phyloP scores from a whole-genome alignment of 2,113 vertebrate species.

The Oenanthe oenanthe region DNA sequence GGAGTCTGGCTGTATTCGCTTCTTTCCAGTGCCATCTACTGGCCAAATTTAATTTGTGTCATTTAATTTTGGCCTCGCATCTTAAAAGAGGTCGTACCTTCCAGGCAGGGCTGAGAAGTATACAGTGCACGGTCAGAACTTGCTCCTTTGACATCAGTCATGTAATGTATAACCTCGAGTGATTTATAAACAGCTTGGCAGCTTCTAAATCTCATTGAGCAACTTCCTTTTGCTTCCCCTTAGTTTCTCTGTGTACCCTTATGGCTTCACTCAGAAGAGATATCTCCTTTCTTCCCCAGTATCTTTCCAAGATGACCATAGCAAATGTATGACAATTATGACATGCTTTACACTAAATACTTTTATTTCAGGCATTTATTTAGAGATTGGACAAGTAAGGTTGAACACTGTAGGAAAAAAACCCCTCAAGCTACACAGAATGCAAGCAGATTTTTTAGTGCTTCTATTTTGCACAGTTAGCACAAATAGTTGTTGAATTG shows the following conservation, averaged over 20 bases:
- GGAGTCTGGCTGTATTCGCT: not conserved
- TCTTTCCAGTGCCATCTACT: conserved; percentile 60
- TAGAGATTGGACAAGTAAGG: not conserved
- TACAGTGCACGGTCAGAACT: not conserved
- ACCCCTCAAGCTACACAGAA: not conserved
- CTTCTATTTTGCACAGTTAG: not conserved
- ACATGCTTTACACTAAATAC: not conserved
- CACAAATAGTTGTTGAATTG: not conserved
- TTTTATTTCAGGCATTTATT: not conserved
- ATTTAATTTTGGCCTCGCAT: not conserved
- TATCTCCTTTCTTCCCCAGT: not conserved
- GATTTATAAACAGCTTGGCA: not conserved
- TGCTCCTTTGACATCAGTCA: not conserved
- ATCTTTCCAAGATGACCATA: not conserved
- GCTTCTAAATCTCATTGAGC: not conserved
- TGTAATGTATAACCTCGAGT: not conserved
- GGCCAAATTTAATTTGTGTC: not conserved
- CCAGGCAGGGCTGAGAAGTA: not conserved
- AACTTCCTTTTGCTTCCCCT: not conserved
- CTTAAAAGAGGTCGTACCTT: not conserved
- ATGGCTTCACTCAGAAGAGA: not conserved
- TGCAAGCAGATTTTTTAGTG: not conserved
- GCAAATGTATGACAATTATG: not conserved
- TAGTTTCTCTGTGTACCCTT: not conserved
- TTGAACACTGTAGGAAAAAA: not conserved